Base-by-base conservation (phyloP, 2,888 invertebrate genomes). In the Nemotelus pantherinus region DNA sequence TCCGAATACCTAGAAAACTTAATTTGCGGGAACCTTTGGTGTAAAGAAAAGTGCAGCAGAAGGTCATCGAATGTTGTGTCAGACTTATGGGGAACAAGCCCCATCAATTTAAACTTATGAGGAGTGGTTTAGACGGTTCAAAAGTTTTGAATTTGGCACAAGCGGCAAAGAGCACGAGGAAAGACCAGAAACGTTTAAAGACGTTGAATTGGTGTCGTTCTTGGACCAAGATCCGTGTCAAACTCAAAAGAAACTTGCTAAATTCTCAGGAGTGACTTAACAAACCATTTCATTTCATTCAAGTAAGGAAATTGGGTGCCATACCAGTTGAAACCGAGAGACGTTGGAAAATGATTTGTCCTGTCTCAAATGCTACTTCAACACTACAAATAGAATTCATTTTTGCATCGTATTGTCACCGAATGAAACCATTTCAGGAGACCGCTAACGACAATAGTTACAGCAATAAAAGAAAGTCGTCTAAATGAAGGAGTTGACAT, bases 11-110 rank as follows among this genome's bases (percentile, higher is more conserved):
- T 25, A 25, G 25, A 25, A 25, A 25, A 25, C 25, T 25, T 25
- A 25, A 25, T 25, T 25, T 25, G 25, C 25, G 25, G 25, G 25
- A 25, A 25, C 25, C 58, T 58, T 58, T 7, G 4, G 25, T n/a
- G 67, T 58, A 25, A 58, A 25, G 58, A n/a, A 58, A 25, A 58
- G 25, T n/a, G 10, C 58, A 58, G 58, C 58, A 10, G 9, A 58
- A 58, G 58, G 58, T 10, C 58, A 58, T 58, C 58, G 25, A 58
- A n/a, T 58, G 58, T 25, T 58, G 25, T 58, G 58, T 58, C n/a
- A 58, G 25, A 25, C 58, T 10, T 58, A n/a, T 58, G 58, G 58
- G 25, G 5, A 25, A n/a, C 58, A 58, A n/a, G 25, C 58, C 25
- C 58, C 25, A n/a, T 58, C 9, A 58, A 58, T 25, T 7, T 10